These are phyloP conservation scores for Yponomeuta evonymella DNA, from an alignment of 2,888 invertebrate species.

Conservation along the genomic window DNA sequence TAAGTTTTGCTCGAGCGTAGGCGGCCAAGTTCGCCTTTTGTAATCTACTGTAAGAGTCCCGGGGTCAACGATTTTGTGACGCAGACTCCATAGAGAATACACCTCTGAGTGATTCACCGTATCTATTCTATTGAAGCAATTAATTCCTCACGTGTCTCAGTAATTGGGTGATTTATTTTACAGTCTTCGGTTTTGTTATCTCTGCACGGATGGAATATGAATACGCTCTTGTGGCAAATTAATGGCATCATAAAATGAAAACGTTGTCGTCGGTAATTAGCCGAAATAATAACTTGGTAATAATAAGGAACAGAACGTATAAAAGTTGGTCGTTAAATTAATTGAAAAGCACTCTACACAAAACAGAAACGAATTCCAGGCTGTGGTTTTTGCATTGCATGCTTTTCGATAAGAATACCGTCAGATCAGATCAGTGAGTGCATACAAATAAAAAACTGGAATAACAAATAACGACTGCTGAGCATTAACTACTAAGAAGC, in stretches of 20 bases:
- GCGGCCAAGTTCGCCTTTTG: slow-evolving; percentile 64
- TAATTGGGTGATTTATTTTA: slow-evolving; percentile 35
- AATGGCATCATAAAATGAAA: not conserved
- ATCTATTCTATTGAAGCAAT: slow-evolving; percentile 49
- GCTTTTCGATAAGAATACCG: not conserved
- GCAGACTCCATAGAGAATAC: slow-evolving; percentile 36
- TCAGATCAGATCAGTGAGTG: too few species aligned
- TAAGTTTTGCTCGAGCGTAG: slow-evolving; percentile 41
- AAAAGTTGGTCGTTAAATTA: not conserved
- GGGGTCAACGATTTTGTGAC: slow-evolving; percentile 55
- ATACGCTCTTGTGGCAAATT: too few species aligned
- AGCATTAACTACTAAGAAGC: too few species aligned
- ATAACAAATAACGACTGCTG: too few species aligned
- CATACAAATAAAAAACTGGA: too few species aligned
- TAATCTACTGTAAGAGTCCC: slow-evolving; percentile 47
- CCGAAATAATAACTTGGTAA: not conserved
- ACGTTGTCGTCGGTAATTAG: not conserved
- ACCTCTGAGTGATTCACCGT: slow-evolving; percentile 52
- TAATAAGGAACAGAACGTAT: not conserved
- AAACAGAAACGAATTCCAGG: not conserved
- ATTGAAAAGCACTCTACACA: not conserved
- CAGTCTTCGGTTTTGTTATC: slow-evolving; percentile 31
- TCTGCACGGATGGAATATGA: not conserved
- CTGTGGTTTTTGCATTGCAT: not conserved
- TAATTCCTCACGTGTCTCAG: slow-evolving; percentile 44